phyloP scores from a whole-genome alignment of 2,888 invertebrate genomes.

The Tinea semifulvella region DNA sequence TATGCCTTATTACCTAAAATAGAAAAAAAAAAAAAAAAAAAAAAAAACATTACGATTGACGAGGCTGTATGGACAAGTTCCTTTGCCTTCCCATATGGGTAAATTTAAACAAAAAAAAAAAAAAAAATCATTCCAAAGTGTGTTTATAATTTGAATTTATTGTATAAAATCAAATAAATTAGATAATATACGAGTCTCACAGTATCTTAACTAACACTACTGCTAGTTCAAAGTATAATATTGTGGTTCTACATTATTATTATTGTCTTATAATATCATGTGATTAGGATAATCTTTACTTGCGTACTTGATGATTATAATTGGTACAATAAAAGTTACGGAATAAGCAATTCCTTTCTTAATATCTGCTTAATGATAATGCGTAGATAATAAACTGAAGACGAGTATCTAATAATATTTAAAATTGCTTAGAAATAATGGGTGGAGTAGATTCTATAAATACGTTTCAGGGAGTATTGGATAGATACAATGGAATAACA shows the following conservation, averaged over 20 bases:
- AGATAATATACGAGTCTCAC: neutral
- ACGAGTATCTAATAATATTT: neutral
- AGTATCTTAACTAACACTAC: no score
- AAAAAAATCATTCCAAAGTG: no score
- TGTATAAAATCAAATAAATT: neutral
- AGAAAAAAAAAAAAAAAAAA: no score
- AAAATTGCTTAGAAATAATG: neutral
- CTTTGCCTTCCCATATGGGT: no score
- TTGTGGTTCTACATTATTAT: no score
- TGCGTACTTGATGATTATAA: neutral
- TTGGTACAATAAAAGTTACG: neutral
- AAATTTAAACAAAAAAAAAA: no score
- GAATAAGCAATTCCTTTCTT: neutral
- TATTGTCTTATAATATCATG: no score
- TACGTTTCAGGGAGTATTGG: constrained; percentile 49
- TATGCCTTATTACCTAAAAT: no score
- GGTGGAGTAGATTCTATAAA: neutral
- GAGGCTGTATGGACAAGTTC: no score
- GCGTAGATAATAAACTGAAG: neutral
- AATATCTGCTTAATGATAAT: neutral
- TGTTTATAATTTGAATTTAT: neutral
- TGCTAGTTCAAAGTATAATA: no score
- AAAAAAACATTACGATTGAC: no score
- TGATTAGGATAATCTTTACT: neutral
- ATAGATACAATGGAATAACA: constrained; percentile 79